Evolutionary conservation across 2,113 vertebrate genomes (phyloP), one percentile per base, ranked within the genome.

Genomic region (Anarhynchus alexandrinus): DNA sequence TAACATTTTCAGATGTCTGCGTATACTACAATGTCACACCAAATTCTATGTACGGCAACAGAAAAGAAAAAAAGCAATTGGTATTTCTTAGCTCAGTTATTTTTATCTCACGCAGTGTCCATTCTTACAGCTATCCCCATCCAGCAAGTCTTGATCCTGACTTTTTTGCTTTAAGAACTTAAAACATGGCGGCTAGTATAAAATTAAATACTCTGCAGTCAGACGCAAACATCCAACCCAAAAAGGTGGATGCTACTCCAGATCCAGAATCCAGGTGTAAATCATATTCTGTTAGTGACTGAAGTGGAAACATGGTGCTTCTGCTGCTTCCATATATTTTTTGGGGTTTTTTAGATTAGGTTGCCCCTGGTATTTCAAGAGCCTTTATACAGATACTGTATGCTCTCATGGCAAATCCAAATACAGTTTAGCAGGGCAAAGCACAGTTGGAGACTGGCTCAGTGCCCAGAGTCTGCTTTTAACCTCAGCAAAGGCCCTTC

Each of bases 401-500:
- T 88, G 59, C 43, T 95, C 59, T 82, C 1, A 1, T 34, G 82
- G 76, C 47, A 93, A 92, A 94, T 85, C 38, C 65, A 94, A 90
- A 73, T 45, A 79, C 34, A 67, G 82, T 93, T 92, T 96, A 96
- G 54, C 45, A 79, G 78, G 69, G 79, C 79, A 90, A 57, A 89
- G 79, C 86, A 58, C 83, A 84, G 86, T 71, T 76, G 61, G 80
- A 91, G 72, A 7, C 76, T 97, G 95, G 91, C 91, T 96, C 26
- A 55, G n/a, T 82, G 82, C 94, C 92, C 77, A 80, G 77, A 62
- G 54, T 80, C 80, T 84, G 79, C 79, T 96, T 96, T 94, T 89
- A 92, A 87, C 89, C 79, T 95, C 70, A 77, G 81, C 58, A 94
- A 82, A 93, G 30, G 29, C 49, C 40, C 27, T 58, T 85, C 19